Percentiles rank a stretch among this genome's conserved stretches.
phyloP scores from a whole-genome alignment of 2,888 invertebrate species.

The Dolichomitus sp. region DNA sequence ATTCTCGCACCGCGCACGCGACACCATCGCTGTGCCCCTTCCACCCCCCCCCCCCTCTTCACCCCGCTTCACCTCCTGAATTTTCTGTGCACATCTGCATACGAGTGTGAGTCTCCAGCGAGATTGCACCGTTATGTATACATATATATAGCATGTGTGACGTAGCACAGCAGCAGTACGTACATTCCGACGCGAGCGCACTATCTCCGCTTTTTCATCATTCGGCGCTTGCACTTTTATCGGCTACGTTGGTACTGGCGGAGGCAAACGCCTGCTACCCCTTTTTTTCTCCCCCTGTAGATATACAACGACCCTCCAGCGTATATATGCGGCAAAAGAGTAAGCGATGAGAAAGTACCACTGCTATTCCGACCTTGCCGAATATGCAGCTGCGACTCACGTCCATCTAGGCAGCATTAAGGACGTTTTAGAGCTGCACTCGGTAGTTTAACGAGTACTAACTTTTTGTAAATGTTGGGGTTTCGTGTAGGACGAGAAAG shows the following conservation, averaged over 20 bases:
- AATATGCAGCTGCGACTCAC: constrained; percentile 19
- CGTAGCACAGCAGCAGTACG: constrained; percentile 22
- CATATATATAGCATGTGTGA: constrained; percentile 2
- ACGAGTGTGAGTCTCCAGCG: constrained; percentile 34
- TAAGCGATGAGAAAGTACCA: constrained; percentile 35
- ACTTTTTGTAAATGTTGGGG: not conserved
- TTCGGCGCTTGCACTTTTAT: constrained; percentile 61
- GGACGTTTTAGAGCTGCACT: not conserved
- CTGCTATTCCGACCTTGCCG: not conserved
- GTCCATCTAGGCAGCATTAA: not conserved
- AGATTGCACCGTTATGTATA: constrained; percentile 27
- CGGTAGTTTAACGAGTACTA: not conserved
- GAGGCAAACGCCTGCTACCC: constrained; percentile 20
- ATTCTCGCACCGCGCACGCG: constrained; percentile 43
- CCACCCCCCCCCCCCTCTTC: not conserved
- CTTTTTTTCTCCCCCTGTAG: not conserved
- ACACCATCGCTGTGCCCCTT: constrained; percentile 14
- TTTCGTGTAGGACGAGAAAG: too few species aligned
- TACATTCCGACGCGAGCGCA: constrained; percentile 29
- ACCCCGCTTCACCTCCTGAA: not conserved
- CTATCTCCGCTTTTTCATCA: constrained; percentile 63
- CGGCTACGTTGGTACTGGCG: constrained; percentile 31
- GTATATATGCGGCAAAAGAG: constrained; percentile 18
- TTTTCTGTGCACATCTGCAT: constrained; percentile 33
- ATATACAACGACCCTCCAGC: constrained; percentile 26